These are phyloP conservation scores for Psilopogon haemacephalus DNA, from an alignment of 2,113 vertebrate species.

Conservation along the genomic window DNA sequence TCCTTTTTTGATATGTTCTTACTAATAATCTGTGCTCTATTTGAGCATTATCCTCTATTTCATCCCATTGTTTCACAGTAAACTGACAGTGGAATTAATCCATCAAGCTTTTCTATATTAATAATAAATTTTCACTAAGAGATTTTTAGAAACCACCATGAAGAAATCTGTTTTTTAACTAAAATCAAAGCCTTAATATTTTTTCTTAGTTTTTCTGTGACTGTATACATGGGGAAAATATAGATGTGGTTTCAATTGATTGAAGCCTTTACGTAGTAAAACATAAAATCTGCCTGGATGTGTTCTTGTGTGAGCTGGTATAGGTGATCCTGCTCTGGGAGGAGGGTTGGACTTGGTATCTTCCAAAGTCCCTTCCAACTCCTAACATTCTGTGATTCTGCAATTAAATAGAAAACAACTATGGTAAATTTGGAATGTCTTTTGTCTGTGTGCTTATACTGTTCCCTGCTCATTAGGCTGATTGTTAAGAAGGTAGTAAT, in stretches of 20 bases:
- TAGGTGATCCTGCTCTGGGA: too few species aligned
- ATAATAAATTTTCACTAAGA: not conserved
- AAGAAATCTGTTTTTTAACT: fast-evolving
- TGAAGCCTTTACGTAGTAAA: not conserved
- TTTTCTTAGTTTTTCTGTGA: not conserved
- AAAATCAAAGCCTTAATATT: not conserved
- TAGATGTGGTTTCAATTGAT: not conserved
- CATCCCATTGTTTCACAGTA: not conserved
- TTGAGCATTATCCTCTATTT: not conserved
- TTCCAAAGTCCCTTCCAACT: too few species aligned
- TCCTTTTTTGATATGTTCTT: not conserved
- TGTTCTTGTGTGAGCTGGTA: too few species aligned
- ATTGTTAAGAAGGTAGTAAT: not conserved
- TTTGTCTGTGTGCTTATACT: not conserved
- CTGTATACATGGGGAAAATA: not conserved
- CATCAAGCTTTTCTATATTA: not conserved
- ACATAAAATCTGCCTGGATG: too few species aligned
- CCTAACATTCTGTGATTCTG: too few species aligned
- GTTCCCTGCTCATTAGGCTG: not conserved
- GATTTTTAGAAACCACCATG: not conserved
- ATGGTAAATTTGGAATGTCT: not conserved
- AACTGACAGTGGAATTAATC: not conserved
- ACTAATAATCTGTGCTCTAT: not conserved
- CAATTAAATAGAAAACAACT: not conserved
- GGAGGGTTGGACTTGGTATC: too few species aligned